A percentile compares a stretch with the other conserved stretches of the same genome.
These are phyloP conservation scores for Pteropus alecto DNA, from an alignment of 2,113 vertebrate genomes.

Conservation along the genomic window DNA sequence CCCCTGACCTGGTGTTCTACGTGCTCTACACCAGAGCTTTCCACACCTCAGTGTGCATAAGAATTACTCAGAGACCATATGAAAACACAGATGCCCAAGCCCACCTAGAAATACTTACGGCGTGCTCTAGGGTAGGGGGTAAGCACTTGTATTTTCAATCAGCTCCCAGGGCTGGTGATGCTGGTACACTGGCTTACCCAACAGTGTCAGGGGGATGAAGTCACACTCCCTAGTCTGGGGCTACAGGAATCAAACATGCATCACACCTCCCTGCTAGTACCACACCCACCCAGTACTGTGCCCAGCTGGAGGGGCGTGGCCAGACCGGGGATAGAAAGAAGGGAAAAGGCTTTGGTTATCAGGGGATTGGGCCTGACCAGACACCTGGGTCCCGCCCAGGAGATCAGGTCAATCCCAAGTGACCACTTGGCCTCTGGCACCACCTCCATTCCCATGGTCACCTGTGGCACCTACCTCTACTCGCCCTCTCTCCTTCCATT, in stretches of 20 bases:
- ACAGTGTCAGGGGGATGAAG: background rate
- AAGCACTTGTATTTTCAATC: background rate
- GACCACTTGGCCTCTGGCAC: background rate
- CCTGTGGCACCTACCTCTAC: background rate
- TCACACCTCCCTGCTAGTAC: background rate
- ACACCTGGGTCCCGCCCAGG: background rate
- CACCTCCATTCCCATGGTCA: background rate
- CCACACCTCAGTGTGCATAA: background rate
- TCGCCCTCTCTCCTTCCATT: background rate
- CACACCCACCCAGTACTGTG: background rate
- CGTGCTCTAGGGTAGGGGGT: background rate
- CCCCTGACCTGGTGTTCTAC: background rate
- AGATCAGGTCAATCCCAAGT: background rate
- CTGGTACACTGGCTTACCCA: background rate
- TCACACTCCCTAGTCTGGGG: background rate
- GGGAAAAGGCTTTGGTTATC: background rate
- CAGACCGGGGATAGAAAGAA: background rate
- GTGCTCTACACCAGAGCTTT: background rate
- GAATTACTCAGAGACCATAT: background rate
- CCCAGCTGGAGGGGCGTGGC: background rate
- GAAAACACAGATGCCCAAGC: background rate
- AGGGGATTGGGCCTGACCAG: background rate
- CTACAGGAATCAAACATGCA: background rate
- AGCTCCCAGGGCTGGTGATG: background rate
- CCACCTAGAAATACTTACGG: background rate